phyloP scores from a whole-genome alignment of 1,140 invertebrate genomes.

The Trichomalopsis sarcophagae region DNA sequence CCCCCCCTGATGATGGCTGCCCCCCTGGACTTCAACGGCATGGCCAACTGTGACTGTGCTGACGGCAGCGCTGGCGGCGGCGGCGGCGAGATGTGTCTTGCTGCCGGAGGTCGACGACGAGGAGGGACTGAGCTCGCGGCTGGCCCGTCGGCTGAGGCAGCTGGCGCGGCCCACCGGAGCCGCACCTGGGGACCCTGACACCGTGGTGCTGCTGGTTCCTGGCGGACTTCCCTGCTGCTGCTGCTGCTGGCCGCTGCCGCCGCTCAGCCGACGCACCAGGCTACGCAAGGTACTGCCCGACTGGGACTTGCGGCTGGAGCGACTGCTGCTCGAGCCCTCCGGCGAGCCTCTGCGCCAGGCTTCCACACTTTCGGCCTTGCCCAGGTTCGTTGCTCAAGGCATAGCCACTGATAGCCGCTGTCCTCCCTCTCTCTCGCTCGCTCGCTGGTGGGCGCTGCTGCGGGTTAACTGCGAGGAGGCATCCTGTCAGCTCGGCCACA shows the following conservation, averaged over 20 bases:
- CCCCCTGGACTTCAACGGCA: slow-evolving; percentile 37
- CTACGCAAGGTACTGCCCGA: slow-evolving; percentile 54
- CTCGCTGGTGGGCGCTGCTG: neutral
- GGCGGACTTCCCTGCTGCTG: slow-evolving; percentile 15
- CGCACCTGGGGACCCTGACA: slow-evolving; percentile 66
- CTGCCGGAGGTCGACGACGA: slow-evolving; percentile 53
- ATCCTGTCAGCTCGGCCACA: neutral
- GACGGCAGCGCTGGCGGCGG: neutral
- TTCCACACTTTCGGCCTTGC: slow-evolving; percentile 33
- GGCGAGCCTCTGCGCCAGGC: slow-evolving; percentile 14
- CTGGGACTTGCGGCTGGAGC: slow-evolving; percentile 22
- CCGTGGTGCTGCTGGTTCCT: slow-evolving; percentile 63
- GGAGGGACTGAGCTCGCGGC: slow-evolving; percentile 68
- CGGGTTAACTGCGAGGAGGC: neutral
- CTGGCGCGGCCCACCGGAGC: slow-evolving; percentile 63
- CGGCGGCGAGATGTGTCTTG: neutral
- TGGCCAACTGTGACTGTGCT: neutral
- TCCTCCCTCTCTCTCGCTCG: neutral
- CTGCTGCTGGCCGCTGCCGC: slow-evolving; percentile 47
- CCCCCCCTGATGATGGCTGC: slow-evolving; percentile 46
- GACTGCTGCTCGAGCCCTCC: neutral
- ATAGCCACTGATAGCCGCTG: neutral
- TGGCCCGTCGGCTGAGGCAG: slow-evolving; percentile 64
- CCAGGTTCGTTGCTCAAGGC: slow-evolving; percentile 19
- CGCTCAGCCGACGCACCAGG: slow-evolving; percentile 60